A percentile compares a stretch with the other conserved stretches of the same genome.
Evolutionary conservation across 92 coral and sea anemone species (phyloP).

Genomic region (Epizoanthus stellaris): DNA sequence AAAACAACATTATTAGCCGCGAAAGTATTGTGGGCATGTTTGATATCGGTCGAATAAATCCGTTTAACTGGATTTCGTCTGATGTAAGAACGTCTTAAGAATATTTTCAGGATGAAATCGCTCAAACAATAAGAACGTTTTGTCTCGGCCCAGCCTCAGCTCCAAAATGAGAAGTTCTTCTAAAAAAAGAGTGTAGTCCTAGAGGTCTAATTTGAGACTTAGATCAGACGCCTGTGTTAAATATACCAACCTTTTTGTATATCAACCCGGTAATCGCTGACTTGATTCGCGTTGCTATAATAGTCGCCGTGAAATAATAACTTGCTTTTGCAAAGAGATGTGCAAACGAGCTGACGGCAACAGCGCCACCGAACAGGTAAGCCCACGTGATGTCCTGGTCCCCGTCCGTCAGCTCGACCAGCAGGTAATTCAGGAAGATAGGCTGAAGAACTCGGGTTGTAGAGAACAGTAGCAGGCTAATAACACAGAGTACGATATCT

Average conservation of each 20-base stretch:
- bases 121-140: too few species aligned
- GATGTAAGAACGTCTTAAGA: too few species aligned
- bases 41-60: too few species aligned
- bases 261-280: conserved; percentile 43
- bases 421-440: conserved; percentile 35
- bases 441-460: conserved; percentile 49
- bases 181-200: too few species aligned
- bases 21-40: too few species aligned
- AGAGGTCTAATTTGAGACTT: too few species aligned
- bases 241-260: conserved; percentile 45
- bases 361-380: conserved; percentile 45
- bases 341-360: conserved; percentile 33
- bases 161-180: too few species aligned
- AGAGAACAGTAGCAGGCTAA: conserved; percentile 39
- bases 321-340: conserved; percentile 50
- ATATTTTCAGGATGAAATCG: too few species aligned
- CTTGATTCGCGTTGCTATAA: conserved; percentile 49
- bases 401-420: conserved; percentile 23
- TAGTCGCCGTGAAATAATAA: conserved; percentile 39
- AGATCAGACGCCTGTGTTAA: too few species aligned
- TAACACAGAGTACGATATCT: conserved; percentile 18
- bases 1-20: too few species aligned
- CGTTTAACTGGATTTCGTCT: too few species aligned
- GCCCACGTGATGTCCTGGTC: conserved; percentile 36
- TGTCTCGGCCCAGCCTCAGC: too few species aligned